Evolutionary conservation across 2,888 invertebrate species (phyloP).

Genomic region (Entomobrya proxima): DNA sequence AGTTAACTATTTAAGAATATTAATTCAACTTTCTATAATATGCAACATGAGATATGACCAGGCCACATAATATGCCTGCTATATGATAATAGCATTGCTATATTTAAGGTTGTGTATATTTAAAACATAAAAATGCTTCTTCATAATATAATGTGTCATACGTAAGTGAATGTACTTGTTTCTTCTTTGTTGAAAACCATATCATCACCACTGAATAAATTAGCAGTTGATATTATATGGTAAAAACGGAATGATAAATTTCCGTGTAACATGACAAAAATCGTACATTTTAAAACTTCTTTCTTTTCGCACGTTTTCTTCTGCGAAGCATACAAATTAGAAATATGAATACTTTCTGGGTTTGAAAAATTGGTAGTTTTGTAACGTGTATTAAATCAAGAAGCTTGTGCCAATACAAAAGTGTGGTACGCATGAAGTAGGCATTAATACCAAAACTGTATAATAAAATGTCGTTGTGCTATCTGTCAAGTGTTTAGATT

Average conservation of each 20-base stretch:
- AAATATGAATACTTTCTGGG: background rate
- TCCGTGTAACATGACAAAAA: slow-evolving; percentile 53
- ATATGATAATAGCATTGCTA: background rate
- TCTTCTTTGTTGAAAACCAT: background rate
- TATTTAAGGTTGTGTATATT: background rate
- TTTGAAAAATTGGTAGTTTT: background rate
- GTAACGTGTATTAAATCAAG: background rate
- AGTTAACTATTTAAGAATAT: background rate
- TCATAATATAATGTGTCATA: background rate
- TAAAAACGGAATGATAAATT: slow-evolving; percentile 22
- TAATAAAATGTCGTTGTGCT: background rate
- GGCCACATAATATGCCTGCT: background rate
- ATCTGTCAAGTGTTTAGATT: slow-evolving; percentile 4
- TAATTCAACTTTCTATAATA: background rate
- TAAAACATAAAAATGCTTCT: slow-evolving; percentile 5
- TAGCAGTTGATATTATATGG: slow-evolving; percentile 48
- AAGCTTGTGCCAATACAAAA: background rate
- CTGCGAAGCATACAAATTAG: slow-evolving; percentile 41
- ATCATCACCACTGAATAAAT: slow-evolving; percentile 52
- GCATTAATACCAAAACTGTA: background rate
- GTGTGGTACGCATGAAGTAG: background rate
- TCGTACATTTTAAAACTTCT: slow-evolving; percentile 8
- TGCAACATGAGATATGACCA: background rate
- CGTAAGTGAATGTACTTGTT: background rate
- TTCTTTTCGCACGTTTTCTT: slow-evolving; percentile 25